These are phyloP conservation scores for Antechinus stuartii DNA, from an alignment of 2,113 vertebrate species.

Conservation along the genomic window DNA sequence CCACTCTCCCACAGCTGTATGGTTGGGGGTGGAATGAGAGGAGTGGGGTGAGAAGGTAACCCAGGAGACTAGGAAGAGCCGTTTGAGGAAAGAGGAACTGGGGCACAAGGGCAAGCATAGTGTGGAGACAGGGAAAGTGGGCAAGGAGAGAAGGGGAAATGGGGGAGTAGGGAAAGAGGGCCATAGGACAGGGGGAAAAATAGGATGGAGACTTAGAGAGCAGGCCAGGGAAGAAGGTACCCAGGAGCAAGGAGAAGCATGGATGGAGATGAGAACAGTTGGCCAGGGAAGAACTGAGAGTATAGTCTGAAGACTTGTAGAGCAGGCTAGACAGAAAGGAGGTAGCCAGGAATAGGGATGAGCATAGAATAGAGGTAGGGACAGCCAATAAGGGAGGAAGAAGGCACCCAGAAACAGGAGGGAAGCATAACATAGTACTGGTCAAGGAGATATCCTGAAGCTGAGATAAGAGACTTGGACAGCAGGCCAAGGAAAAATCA, in stretches of 20 bases:
- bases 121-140: background rate
- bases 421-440: background rate
- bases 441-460: background rate
- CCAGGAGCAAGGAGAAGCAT: background rate
- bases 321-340: background rate
- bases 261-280: background rate
- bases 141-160: background rate
- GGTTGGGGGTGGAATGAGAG: background rate
- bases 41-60: background rate
- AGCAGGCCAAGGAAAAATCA: background rate
- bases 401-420: background rate
- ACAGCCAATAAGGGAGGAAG: background rate
- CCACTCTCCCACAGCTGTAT: slow-evolving; percentile 32
- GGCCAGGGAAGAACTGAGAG: background rate
- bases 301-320: background rate
- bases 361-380: background rate
- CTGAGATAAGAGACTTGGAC: background rate
- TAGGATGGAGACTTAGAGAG: background rate
- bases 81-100: background rate
- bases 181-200: background rate
- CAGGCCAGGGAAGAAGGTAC: background rate
- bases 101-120: background rate
- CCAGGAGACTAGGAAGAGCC: background rate
- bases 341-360: background rate
- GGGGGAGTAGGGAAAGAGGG: background rate